Evolutionary conservation across 2,888 invertebrate genomes (phyloP).

Genomic region (Eudasyphora cyanicolor): DNA sequence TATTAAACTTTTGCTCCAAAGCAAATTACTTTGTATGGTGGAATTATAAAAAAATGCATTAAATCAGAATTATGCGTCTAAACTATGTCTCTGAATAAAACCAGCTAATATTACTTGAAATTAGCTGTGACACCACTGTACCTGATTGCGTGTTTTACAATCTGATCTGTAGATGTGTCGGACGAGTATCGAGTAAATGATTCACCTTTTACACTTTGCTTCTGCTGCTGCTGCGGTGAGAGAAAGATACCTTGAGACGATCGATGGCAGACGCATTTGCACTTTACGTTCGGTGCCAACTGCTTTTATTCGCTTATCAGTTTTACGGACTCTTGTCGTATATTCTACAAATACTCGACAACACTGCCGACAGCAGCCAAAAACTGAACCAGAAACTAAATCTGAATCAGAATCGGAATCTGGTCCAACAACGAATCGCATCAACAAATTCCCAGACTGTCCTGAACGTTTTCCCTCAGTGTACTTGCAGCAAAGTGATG

Average conservation of each 20-base stretch:
- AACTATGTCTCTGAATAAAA: no score
- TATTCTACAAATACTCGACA: background rate
- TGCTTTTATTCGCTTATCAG: slow-evolving; percentile 4
- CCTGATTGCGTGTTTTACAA: slow-evolving; percentile 59
- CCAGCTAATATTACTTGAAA: background rate
- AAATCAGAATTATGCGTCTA: no score
- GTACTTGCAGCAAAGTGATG: background rate
- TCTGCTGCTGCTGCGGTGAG: background rate
- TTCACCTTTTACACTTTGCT: slow-evolving; percentile 59
- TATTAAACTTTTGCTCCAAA: no score
- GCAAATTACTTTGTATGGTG: no score
- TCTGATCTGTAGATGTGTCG: slow-evolving; percentile 15
- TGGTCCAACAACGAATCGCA: background rate
- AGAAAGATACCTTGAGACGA: background rate
- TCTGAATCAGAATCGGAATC: no score
- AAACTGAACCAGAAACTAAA: background rate
- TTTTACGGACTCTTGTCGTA: slow-evolving; percentile 22
- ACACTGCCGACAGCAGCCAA: background rate
- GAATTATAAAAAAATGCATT: no score
- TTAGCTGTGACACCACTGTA: background rate
- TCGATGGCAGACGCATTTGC: background rate
- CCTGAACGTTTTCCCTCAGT: background rate
- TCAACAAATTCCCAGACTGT: background rate
- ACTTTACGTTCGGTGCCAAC: background rate
- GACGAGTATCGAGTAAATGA: slow-evolving; percentile 43